Evolutionary conservation across 2,113 vertebrate species (phyloP), one percentile per base, ranked within the genome.

Genomic region (Rallus limicola): DNA sequence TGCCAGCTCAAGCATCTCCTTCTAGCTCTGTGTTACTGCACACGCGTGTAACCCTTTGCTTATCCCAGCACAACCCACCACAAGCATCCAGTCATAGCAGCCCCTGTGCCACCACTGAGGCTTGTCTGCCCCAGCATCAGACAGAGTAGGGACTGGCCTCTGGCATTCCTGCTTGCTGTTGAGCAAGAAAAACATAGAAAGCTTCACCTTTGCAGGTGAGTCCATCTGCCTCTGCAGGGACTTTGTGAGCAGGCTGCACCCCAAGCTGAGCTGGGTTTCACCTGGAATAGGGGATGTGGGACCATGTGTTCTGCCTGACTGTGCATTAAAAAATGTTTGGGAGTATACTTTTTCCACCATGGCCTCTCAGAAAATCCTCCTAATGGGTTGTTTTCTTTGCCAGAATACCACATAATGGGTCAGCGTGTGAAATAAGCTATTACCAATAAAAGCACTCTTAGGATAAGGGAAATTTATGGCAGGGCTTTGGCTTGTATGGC

Each of bases 271-370:
- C 3, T 64, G 58, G 8, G 19, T n/a, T 88, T 72, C 62, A 72
- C 1, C 2, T 18, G 28, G 16, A 88, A 68, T 0, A 0, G 24
- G 17, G 38, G 3, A 64, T 13, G 8, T 0, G 2, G n/a, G 63
- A 36, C 16, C 44, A 28, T 38, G 82, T 88, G 24, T 90, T 82
- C 48, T 60, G 42, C 34, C 63, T 62, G 50, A 48, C 11, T 62
- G 29, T 34, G 26, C 20, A 10, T 62, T 36, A 94, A 24, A 13
- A 90, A 80, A 65, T 46, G 6, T 28, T 86, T 70, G 20, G 33
- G 34, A 68, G 15, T 18, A 28, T 26, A 38, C 9, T 58, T 91
- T 82, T 90, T 34, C 36, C 55, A 79, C 13, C 26, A 44, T 0
- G 0, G 14, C 31, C n/a, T 67, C 63, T 82, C 85, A 85, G 78